Percentiles rank a stretch among this genome's conserved stretches.
Conservation (phyloP, 2,113 vertebrate genomes). For the Mus pahari region DNA sequence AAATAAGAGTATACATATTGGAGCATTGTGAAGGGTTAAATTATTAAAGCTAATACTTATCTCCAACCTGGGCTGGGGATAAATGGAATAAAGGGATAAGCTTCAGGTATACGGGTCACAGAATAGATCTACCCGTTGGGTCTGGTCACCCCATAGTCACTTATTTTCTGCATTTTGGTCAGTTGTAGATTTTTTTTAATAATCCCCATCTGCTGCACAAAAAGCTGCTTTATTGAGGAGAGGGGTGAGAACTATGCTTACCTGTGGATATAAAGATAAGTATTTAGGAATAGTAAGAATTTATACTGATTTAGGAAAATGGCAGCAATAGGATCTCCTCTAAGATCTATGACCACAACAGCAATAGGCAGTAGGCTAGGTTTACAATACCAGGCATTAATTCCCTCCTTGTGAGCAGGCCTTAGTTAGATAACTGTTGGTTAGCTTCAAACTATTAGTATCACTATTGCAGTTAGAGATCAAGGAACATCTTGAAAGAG, state of each 20-base stretch:
- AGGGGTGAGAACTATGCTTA: background rate
- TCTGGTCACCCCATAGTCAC: background rate
- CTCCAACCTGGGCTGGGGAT: background rate
- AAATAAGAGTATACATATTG: conserved; percentile 40
- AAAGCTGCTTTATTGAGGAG: background rate
- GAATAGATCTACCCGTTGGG: background rate
- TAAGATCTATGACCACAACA: background rate
- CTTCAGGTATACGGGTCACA: background rate
- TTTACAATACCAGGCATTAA: background rate
- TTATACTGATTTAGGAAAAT: background rate
- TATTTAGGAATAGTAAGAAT: background rate
- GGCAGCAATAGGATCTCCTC: background rate
- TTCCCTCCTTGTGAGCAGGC: background rate
- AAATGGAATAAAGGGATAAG: background rate
- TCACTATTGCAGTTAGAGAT: background rate
- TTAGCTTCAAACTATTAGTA: background rate
- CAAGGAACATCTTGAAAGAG: background rate
- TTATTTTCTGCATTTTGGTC: background rate
- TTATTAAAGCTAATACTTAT: conserved; percentile 25
- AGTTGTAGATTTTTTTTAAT: background rate
- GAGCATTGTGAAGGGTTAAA: conserved; percentile 20
- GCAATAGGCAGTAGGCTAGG: background rate
- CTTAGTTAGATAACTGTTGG: background rate
- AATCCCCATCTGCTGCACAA: background rate
- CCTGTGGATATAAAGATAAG: background rate